Base-by-base conservation (phyloP, 2,888 invertebrate species). In the Unio pictorum region DNA sequence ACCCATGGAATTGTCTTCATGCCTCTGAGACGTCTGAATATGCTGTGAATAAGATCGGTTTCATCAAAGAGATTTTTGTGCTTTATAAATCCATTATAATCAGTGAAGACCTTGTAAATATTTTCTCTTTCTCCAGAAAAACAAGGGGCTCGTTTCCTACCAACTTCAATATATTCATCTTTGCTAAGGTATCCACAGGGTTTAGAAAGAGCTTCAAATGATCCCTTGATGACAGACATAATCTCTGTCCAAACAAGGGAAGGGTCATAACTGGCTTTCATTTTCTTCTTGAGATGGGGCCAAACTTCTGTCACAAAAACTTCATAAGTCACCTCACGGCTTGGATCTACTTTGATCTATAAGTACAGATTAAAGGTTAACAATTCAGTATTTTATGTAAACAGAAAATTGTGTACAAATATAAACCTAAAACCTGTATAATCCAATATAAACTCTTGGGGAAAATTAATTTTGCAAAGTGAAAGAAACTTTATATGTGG, bases 181-280 rank as follows among this genome's bases (percentile, higher is more conserved):
- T 67, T 69, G 7, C 65, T 57, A 20, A 84, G 70, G 64, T 72
- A 74, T 7, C 84, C 84, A n/a, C 57, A 28, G 17, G 61, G 60
- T 34, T 75, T 80, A 28, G 73, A 72, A 17, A 86, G 74, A 11
- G 86, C 83, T 65, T 86, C 83, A 72, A 76, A 81, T 3, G 85
- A 85, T 8, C 86, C 86, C 67, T 82, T 81, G 60, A 84, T 87
- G 69, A 87, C 85, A 1, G 86, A 86, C 78, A 83, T 23, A 23
- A 23, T 23, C 23, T 23, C 23, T 23, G 23, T 23, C 23, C 23
- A 23, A 23, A 23, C 23, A 23, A 23, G 73, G 1, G 83, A 81
- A 5, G 86, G 84, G 61, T 87, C 83, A 64, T 79, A 85, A 11
- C 68, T 67, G 15, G 58, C 55, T 5, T 57, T 56, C 54, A 63